phyloP scores from a whole-genome alignment of 2,888 invertebrate species.

The Epinotia brunnichana region DNA sequence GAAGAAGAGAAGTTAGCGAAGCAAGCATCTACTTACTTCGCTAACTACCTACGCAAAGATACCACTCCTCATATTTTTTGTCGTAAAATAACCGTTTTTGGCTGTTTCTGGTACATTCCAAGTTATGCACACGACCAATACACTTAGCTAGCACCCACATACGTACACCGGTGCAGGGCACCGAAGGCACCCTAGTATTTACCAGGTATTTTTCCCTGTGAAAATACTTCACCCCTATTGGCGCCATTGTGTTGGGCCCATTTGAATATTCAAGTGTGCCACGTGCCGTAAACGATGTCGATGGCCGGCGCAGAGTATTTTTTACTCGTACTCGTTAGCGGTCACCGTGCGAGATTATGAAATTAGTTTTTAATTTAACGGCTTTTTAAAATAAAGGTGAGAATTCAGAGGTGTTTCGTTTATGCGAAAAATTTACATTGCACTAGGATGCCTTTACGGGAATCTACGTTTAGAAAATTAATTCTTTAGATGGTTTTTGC shows the following conservation, averaged over 20 bases:
- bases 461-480: neutral
- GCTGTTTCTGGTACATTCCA: too few species aligned
- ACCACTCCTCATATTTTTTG: too few species aligned
- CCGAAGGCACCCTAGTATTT: conserved; percentile 6
- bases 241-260: conserved; percentile 67
- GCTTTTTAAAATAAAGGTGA: conserved; percentile 15
- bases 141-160: too few species aligned
- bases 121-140: too few species aligned
- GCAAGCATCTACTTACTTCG: too few species aligned
- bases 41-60: too few species aligned
- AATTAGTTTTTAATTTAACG: conserved; percentile 41
- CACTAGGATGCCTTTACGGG: neutral
- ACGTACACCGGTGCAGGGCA: neutral
- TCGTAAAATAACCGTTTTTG: too few species aligned
- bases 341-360: conserved; percentile 38
- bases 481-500: too few species aligned
- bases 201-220: conserved; percentile 25
- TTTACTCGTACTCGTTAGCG: conserved; percentile 45
- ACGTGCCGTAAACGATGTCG: conserved; percentile 67
- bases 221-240: conserved; percentile 43
- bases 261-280: conserved; percentile 78
- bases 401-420: conserved; percentile 10
- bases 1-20: too few species aligned
- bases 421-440: conserved; percentile 2
- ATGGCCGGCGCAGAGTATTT: conserved; percentile 52